Conservation (phyloP, 2,797 vertebrate genomes). For the Pseudomugil gertrudae region DNA sequence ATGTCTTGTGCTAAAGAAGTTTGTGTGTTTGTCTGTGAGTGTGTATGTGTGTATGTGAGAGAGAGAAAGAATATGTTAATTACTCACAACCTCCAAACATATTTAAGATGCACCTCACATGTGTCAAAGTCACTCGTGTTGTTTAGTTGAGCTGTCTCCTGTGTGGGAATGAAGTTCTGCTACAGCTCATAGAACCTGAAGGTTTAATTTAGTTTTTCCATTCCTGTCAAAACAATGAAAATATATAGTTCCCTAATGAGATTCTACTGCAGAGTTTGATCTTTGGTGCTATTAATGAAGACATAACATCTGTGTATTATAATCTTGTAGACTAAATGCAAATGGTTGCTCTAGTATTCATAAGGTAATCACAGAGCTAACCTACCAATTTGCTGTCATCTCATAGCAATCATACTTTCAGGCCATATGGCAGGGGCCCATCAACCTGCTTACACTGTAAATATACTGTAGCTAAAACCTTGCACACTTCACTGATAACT, state of each 20-base stretch:
- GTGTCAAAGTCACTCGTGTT: neutral
- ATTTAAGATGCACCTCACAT: neutral
- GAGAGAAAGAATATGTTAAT: neutral
- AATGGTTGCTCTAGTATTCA: conserved; percentile 14
- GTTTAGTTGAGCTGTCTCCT: neutral
- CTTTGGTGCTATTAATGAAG: neutral
- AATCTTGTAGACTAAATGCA: conserved; percentile 2
- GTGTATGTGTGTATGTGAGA: too few species aligned
- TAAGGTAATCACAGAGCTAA: neutral
- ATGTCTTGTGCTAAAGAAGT: neutral
- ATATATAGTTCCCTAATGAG: neutral
- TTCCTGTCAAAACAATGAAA: neutral
- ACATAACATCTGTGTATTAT: too few species aligned
- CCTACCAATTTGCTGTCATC: conserved; percentile 8
- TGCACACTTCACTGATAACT: conserved; percentile 2
- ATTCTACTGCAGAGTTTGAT: neutral
- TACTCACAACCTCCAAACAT: neutral
- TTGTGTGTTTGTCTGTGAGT: neutral
- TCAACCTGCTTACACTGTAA: conserved; percentile 1
- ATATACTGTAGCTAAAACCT: conserved; percentile 16
- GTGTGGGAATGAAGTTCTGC: neutral
- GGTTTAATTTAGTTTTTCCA: neutral
- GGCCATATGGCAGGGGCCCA: conserved; percentile 4
- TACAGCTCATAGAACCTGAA: neutral
- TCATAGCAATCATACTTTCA: conserved; percentile 26